Evolutionary conservation across 1,140 invertebrate species (phyloP), one percentile per base, ranked within the genome.

Genomic region (Pteromalus puparum): DNA sequence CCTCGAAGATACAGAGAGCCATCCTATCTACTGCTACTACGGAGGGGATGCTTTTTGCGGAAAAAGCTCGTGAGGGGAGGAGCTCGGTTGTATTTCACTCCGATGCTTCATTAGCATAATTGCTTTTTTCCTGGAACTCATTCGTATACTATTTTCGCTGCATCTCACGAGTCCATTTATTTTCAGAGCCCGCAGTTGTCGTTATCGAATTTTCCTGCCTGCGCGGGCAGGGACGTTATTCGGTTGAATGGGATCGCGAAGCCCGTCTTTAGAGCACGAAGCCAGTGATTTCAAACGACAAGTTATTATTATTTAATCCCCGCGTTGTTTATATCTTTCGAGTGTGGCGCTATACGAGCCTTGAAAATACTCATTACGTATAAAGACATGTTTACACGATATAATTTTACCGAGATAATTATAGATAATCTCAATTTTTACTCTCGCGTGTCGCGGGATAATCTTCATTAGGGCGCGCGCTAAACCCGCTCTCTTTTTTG

Each of bases 321-420:
- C 13, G 5, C 12, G 48, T 21, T 53, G 48, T 53, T 61, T n/a
- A 61, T 61, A 5, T n/a, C n/a, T n/a, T 61, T 3, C 21, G n/a
- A 61, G 53, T 61, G 53, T 18, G 53, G 15, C 21, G 18, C 21
- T 61, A 18, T 61, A 18, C 7, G 15, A 38, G 21, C 6, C 18
- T 38, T 38, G 18, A 73, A 38, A 73, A 73, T 73, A n/a, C 30
- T 76, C 42, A 42, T 30, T 65, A 78, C 48, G 4, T 61, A 21
- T 65, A 30, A 78, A 65, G 53, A 78, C 28, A 78, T 78, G 48
- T 78, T 78, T 78, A 65, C 48, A 78, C 30, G 76, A 78, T 61
- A 78, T 65, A 61, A 78, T 78, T 78, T 78, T 30, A 61, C 24
- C 76, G 12, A 78, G 76, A 78, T 78, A 53, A 48, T 77, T 61